phyloP scores from a whole-genome alignment of 2,888 invertebrate species.

The Mythimna albipuncta region DNA sequence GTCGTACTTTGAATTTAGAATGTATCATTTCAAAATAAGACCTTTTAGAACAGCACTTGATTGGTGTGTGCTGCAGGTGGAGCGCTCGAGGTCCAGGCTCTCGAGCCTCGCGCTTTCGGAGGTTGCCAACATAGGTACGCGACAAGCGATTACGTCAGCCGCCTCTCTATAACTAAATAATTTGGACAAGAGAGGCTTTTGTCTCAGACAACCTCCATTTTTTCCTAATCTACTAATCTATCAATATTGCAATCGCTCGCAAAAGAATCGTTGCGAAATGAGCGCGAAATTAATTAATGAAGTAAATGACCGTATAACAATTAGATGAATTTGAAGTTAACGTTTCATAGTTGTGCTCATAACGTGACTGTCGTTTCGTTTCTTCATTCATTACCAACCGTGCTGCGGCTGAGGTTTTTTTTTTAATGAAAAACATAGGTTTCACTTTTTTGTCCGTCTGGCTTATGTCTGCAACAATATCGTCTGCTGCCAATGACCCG shows the following conservation, averaged over 20 bases:
- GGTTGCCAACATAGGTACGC: conserved; percentile 11
- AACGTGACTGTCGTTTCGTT: conserved; percentile 57
- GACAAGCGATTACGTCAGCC: conserved; percentile 56
- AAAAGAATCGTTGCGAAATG: conserved; percentile 36
- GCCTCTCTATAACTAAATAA: conserved; percentile 42
- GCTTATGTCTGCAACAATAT: conserved; percentile 84
- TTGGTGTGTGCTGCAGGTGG: conserved; percentile 18
- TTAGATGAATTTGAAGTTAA: conserved; percentile 46
- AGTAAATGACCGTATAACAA: conserved; percentile 41
- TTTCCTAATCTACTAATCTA: conserved; percentile 29
- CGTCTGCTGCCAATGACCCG: conserved; percentile 84
- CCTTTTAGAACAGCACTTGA: background rate
- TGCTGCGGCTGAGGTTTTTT: conserved; percentile 62
- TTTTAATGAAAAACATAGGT: conserved; percentile 82
- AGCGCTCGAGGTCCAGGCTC: conserved; percentile 27
- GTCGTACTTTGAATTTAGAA: conserved; percentile 32
- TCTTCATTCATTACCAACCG: conserved; percentile 64
- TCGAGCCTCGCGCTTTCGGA: conserved; percentile 4
- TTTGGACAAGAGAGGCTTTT: conserved; percentile 48
- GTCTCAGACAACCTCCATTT: conserved; percentile 25
- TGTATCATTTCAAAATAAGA: conserved; percentile 35
- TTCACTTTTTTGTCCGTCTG: conserved; percentile 90
- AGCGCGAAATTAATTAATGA: conserved; percentile 50
- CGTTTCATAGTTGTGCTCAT: conserved; percentile 43
- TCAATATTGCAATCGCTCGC: conserved; percentile 42